Base-by-base conservation (phyloP, 2,888 invertebrate genomes). In the Drosophila pullipes region DNA sequence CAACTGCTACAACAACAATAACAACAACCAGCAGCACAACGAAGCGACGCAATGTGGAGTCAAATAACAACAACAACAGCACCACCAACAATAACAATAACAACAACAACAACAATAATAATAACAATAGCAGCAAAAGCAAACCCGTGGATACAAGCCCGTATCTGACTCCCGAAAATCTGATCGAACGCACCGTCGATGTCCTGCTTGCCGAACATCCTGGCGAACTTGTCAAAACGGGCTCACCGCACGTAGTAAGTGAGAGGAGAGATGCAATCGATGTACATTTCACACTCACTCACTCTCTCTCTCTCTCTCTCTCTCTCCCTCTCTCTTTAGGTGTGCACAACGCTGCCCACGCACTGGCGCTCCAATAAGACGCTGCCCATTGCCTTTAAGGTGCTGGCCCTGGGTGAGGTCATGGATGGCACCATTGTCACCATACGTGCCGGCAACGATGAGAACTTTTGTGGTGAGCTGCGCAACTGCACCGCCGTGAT, bases 361-460 rank as follows among this genome's bases (percentile, higher is more conserved):
- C 99, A 99, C 93, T 99, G 99, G 99, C 95, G 99, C 77, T 98
- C 96, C 39, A 99, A 99, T 94, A 99, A 99, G 94, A 98, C 99
- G 16, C 94, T 99, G 63, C 99, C 99, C 76, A 96, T 97, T 78
- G 98, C 98, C 62, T 99, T 99, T 94, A 98, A 98, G 94, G 98
- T 98, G 89, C 96, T 98, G 64, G 97, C 98, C 0, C 94, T 99
- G 61, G 98, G 98, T 16, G 98, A 98, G 89, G 96, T 99, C 57
- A 96, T 97, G 83, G 99, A 99, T 93, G 99, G 99, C 44, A 99
- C 99, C 25, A 95, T 97, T 93, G 98, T 99, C 81, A 97, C 97
- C 25, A 97, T 99, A 63, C 94, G 96, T 64, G 99, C 99, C 31
- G 99, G 99, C 31, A 99, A 99, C 93, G 99, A 99, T 92, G 99